Percentiles rank a stretch among this genome's conserved stretches.
These are phyloP conservation scores for Microplitis manilae DNA, from an alignment of 2,888 invertebrate species.

Conservation along the genomic window DNA sequence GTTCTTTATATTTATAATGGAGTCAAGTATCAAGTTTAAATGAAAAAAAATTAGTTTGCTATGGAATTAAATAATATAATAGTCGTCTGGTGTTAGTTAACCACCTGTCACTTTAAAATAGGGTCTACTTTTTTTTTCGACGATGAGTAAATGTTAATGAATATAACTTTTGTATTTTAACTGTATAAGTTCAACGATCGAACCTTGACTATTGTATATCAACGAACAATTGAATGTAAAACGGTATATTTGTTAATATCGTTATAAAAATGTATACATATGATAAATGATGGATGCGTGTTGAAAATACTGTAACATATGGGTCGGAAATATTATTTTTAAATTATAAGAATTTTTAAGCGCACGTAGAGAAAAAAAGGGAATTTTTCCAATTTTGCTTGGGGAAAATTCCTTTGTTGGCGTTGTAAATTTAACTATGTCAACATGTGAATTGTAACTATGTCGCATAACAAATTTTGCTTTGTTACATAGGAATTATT, in stretches of 20 bases:
- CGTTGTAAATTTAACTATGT: no score
- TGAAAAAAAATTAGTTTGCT: background rate
- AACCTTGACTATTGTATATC: slow-evolving; percentile 24
- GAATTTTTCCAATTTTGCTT: no score
- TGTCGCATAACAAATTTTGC: no score
- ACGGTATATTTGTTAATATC: slow-evolving; percentile 9
- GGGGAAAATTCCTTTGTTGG: no score
- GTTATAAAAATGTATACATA: background rate
- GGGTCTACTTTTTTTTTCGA: background rate
- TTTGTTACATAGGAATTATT: no score
- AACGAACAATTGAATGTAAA: slow-evolving; percentile 8
- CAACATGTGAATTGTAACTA: no score
- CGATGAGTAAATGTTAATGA: background rate
- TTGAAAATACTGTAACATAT: background rate
- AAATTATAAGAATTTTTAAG: background rate
- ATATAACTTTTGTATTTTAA: slow-evolving; percentile 7
- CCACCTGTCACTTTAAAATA: background rate
- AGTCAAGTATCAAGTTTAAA: background rate
- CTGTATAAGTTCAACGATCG: slow-evolving; percentile 29
- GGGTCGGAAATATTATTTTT: background rate
- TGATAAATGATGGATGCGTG: background rate
- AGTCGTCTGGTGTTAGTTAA: background rate
- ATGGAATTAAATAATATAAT: background rate
- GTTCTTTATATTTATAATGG: background rate
- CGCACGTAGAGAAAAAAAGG: no score